A percentile compares a stretch with the other conserved stretches of the same genome.
Evolutionary conservation across 2,888 invertebrate genomes (phyloP).

Genomic region (Imbricaverruca yamaguchii): DNA sequence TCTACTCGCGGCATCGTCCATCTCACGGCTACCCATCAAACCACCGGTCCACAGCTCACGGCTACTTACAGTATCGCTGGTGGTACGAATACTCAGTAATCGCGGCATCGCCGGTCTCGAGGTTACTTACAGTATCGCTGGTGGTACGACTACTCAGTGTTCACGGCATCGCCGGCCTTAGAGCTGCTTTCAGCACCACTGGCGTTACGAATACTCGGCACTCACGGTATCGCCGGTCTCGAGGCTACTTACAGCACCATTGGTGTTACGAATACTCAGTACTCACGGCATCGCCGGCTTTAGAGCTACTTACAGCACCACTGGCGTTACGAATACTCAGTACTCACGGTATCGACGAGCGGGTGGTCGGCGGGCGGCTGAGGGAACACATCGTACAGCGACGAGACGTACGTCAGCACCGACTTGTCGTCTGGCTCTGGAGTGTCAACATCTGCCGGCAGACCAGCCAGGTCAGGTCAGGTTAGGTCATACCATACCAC

Average conservation of each 20-base stretch:
- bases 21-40: too few relatives aligned
- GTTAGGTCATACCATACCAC: too few relatives aligned
- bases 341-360: slow-evolving; percentile 52
- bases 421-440: slow-evolving; percentile 99
- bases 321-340: not conserved
- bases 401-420: slow-evolving; percentile 98
- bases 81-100: not conserved
- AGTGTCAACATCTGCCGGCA: slow-evolving; percentile 87
- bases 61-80: too few relatives aligned
- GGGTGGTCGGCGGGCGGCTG: slow-evolving; percentile 87
- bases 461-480: too few relatives aligned
- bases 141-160: not conserved
- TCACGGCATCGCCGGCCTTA: slow-evolving; percentile 47
- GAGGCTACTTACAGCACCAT: too few relatives aligned
- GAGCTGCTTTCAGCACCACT: too few relatives aligned
- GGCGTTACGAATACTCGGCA: not conserved
- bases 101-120: not conserved
- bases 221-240: slow-evolving; percentile 47
- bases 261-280: not conserved
- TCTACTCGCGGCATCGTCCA: too few relatives aligned
- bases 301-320: too few relatives aligned
- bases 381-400: slow-evolving; percentile 98
- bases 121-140: too few relatives aligned
- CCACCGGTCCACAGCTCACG: too few relatives aligned
- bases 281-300: slow-evolving; percentile 47